Evolutionary conservation across 2,888 invertebrate species (phyloP).

Genomic region (Papilio gigon): DNA sequence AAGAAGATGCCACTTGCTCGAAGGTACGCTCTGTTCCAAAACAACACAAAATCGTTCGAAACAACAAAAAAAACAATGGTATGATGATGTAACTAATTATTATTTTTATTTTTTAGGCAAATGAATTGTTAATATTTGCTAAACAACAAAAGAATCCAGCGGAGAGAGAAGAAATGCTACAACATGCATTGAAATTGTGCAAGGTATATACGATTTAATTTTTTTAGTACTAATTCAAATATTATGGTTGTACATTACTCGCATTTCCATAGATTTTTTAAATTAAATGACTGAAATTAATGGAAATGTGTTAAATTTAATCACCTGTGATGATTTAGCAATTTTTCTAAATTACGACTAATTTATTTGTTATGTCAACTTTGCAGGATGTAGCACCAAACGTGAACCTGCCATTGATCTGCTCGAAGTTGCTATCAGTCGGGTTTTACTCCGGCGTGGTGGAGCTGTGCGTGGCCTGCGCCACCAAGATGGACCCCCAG

Average conservation of each 20-base stretch:
- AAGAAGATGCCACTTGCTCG: constrained; percentile 97
- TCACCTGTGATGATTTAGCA: too few relatives aligned
- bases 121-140: constrained; percentile 93
- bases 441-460: constrained; percentile 95
- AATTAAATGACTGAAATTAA: too few relatives aligned
- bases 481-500: constrained; percentile 93
- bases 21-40: constrained; percentile 84
- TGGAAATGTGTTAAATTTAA: too few relatives aligned
- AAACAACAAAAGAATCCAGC: constrained; percentile 87
- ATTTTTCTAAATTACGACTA: not conserved
- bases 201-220: constrained; percentile 77
- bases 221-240: not conserved
- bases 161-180: constrained; percentile 89
- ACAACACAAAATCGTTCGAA: not conserved
- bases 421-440: constrained; percentile 90
- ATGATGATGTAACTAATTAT: not conserved
- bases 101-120: constrained; percentile 83
- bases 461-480: constrained; percentile 92
- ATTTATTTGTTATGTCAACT: not conserved
- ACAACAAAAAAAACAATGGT: not conserved
- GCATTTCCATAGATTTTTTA: too few relatives aligned
- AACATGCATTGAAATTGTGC: constrained; percentile 91
- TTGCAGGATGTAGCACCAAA: constrained; percentile 89
- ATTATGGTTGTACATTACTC: too few relatives aligned
- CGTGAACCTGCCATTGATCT: constrained; percentile 91